Evolutionary conservation across 2,888 invertebrate species (phyloP), one percentile per base, ranked within the genome.

Genomic region (Troides aeacus): DNA sequence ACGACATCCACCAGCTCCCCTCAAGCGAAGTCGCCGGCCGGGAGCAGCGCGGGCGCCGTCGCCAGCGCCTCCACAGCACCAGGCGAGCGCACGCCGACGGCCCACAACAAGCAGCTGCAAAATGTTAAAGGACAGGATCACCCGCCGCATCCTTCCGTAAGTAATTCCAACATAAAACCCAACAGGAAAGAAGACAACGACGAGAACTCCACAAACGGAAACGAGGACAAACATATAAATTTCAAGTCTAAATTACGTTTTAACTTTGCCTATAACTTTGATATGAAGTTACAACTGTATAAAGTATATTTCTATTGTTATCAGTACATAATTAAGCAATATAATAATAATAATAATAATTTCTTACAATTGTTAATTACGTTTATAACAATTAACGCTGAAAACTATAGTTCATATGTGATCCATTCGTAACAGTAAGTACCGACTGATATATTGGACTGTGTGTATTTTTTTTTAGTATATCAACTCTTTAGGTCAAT

Each of bases 71-170:
- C 91, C 1, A 82, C 87, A 62, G 93, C 92, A 64, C 93, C 90
- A 70, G 93, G 94, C 74, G 88, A 94, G 78, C 80, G 94, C 77
- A 84, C 96, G 85, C 84, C 95, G 84, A 84, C 95, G 62, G 94
- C 94, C 5, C 95, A 95, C 85, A 96, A 95, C 93, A 96, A 96
- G 81, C 95, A 95, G 78, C 93, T 96, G 75, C 95, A 95, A 80
- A 96, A 95, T 93, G 96, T 95, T 93, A 96, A 96, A 92, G 94
- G 93, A 6, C 93, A 93, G 71, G 93, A 93, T 17, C 90, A 91
- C 24, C 89, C 87, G 79, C 89, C 96, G 83, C 96, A 96, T 90
- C 96, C 96, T 81, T 96, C 96, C 93, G 96, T 96, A 93, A 95
- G 95, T 93, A 59, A 21, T 21, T 12, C 12, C 8, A 23, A 23